A percentile compares a stretch with the other conserved stretches of the same genome.
These are phyloP conservation scores for Agrotis ipsilon DNA, from an alignment of 2,888 invertebrate species.

Conservation along the genomic window DNA sequence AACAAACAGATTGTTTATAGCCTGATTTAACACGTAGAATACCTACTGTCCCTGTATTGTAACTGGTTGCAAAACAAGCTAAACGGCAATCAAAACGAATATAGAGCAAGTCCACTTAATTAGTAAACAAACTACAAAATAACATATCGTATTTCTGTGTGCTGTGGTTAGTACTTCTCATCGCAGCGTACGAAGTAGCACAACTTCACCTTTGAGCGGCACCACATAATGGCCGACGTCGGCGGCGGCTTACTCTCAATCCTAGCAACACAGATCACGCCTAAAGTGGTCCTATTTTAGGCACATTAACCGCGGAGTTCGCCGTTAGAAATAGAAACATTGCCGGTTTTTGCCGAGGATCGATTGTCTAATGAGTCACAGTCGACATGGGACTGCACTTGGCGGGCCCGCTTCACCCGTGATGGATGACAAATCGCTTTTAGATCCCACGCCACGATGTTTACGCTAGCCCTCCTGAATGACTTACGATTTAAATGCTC, in stretches of 20 bases:
- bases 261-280: constrained; percentile 35
- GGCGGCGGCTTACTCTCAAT: neutral
- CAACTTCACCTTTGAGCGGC: neutral
- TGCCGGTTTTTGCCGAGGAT: constrained; percentile 75
- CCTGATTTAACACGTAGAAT: too few species aligned
- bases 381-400: constrained; percentile 88
- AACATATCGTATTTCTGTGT: neutral
- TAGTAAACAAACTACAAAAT: neutral
- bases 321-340: constrained; percentile 67
- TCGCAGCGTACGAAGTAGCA: neutral
- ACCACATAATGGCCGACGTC: constrained; percentile 3
- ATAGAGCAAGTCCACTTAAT: neutral
- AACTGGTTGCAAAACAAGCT: neutral
- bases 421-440: constrained; percentile 89
- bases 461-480: constrained; percentile 76
- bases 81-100: neutral
- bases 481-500: constrained; percentile 77
- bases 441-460: constrained; percentile 78
- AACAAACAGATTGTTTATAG: too few species aligned
- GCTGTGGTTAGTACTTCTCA: neutral
- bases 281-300: constrained; percentile 58
- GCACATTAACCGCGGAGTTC: constrained; percentile 55
- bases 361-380: constrained; percentile 89
- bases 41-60: too few species aligned
- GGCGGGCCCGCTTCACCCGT: constrained; percentile 79